A percentile compares a stretch with the other conserved stretches of the same genome.
phyloP scores from a whole-genome alignment of 2,797 vertebrate genomes.

The Denticeps clupeoides region DNA sequence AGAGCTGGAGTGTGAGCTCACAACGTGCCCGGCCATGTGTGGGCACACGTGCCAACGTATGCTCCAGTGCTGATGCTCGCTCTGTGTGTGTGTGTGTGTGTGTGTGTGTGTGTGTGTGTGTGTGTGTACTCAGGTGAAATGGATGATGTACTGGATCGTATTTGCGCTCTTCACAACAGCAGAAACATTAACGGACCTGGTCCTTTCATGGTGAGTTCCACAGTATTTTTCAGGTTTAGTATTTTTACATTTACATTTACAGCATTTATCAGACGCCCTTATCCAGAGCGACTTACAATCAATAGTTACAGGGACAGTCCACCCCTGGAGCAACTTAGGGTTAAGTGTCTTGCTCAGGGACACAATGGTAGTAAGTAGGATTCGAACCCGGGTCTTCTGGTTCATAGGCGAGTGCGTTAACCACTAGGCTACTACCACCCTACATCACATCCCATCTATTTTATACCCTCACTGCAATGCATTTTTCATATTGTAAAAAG shows the following conservation, averaged over 20 bases:
- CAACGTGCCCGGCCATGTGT: constrained; percentile 6
- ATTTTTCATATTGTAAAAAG: neutral
- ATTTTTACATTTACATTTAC: no score
- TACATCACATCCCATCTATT: neutral
- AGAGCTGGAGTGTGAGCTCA: constrained; percentile 1
- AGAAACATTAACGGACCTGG: constrained; percentile 87
- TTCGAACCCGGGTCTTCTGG: no score
- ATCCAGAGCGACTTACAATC: no score
- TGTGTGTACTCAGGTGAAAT: constrained; percentile 74
- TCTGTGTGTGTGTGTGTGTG: constrained; percentile 8
- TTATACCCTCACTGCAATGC: neutral
- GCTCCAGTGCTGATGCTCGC: neutral
- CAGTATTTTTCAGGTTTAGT: no score
- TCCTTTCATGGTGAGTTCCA: constrained; percentile 85
- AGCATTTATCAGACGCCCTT: no score
- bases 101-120: constrained; percentile 1
- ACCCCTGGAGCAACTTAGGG: no score
- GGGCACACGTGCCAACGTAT: constrained; percentile 1
- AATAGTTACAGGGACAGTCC: no score
- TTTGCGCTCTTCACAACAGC: constrained; percentile 95
- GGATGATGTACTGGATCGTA: constrained; percentile 99
- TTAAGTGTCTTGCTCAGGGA: no score
- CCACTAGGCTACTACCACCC: no score
- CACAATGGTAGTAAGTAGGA: no score
- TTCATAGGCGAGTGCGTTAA: no score